phyloP scores from a whole-genome alignment of 2,113 vertebrate genomes.

The Myotis yumanensis region DNA sequence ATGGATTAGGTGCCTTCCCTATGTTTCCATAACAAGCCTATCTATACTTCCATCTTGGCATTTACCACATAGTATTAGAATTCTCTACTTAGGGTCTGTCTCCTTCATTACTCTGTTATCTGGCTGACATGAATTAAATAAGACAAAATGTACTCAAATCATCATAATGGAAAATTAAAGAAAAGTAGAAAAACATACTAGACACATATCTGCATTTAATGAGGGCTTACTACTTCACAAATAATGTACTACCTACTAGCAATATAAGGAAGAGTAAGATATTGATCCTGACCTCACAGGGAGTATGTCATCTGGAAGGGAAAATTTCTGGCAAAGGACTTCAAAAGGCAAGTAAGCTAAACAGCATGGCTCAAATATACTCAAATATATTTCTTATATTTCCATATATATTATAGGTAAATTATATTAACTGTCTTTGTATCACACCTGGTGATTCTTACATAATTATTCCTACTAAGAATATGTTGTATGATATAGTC shows the following conservation, averaged over 20 bases:
- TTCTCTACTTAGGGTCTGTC: not conserved
- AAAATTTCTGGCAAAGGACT: slow-evolving; percentile 46
- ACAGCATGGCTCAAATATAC: not conserved
- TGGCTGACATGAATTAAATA: not conserved
- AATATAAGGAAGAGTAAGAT: slow-evolving; percentile 16
- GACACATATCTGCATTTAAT: not conserved
- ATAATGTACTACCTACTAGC: not conserved
- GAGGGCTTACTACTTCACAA: not conserved
- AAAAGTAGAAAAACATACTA: not conserved
- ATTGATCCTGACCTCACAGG: not conserved
- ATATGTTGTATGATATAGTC: not conserved
- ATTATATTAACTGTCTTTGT: not conserved
- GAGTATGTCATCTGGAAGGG: not conserved
- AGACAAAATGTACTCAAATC: slow-evolving; percentile 32
- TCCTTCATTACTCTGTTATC: not conserved
- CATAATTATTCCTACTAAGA: slow-evolving; percentile 12
- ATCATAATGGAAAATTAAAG: slow-evolving; percentile 32
- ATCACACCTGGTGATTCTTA: not conserved
- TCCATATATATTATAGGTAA: not conserved
- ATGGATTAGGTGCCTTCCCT: not conserved
- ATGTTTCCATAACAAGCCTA: not conserved
- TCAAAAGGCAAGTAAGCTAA: not conserved
- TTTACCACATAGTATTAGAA: not conserved
- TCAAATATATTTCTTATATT: slow-evolving; percentile 41
- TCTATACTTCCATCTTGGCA: not conserved